Base-by-base conservation (phyloP, 2,888 invertebrate species). In the Dinocampus coccinellae region DNA sequence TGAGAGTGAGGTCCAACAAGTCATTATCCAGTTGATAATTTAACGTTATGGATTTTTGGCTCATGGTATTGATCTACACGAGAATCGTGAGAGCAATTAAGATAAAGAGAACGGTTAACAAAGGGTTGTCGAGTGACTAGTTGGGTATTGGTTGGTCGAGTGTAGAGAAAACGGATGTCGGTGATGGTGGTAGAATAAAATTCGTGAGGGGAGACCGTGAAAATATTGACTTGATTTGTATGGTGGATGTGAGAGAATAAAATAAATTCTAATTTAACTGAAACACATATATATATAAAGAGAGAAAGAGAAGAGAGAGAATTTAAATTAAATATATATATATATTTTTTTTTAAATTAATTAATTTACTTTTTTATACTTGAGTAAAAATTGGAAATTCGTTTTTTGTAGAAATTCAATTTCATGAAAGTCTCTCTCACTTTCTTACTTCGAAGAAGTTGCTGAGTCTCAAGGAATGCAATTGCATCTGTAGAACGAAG, bases 61-160 rank as follows among this genome's bases (percentile, higher is more conserved):
- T 36, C 64, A 47, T 3, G 80, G 85, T 85, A 85, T 85, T 85
- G 85, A 85, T 85, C 85, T 85, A 84, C 85, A 85, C 82, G 82
- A 80, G 82, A 81, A 81, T 82, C 82, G 83, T 84, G 83, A 85
- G 84, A 85, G 85, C 85, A 85, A 85, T 85, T 85, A 85, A 85
- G 85, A 85, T 85, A 85, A 85, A 47, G 47, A 84, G 83, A 80
- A 84, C 83, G 83, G 84, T 47, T 83, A 84, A 85, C 85, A 85
- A 85, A 85, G 84, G 85, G 85, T 85, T 85, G 84, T 83, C 84
- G 84, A 79, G 82, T 78, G 79, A 16, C 53, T 65, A n/a, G 69
- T 75, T n/a, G n/a, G 80, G 77, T 80, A 82, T 81, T 82, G 72
- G 69, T 76, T n/a, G n/a, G 75, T 63, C 75, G 70, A 78, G 76